Evolutionary conservation across 64 coral and sea anemone species (phyloP), one percentile per base, ranked within the genome.

Genomic region (Stylophora pistillata): DNA sequence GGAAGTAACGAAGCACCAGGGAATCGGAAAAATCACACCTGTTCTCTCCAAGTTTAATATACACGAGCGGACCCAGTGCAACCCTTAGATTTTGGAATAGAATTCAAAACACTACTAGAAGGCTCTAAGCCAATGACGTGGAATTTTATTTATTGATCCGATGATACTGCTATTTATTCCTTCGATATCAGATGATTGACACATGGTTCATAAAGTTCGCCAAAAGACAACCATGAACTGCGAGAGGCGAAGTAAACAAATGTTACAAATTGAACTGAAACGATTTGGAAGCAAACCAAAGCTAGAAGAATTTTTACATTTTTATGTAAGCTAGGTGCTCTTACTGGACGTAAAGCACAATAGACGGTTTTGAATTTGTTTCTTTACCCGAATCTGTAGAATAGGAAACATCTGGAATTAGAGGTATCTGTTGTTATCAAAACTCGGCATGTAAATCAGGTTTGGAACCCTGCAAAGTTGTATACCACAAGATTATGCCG

Each of bases 21-120:
- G 61, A 54, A 84, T 84, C 80, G 80, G 62, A 84, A 84, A 54
- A 12, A 10, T 70, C 15, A n/a, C 80, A 69, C 80, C 80, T 69
- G 80, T 84, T 81, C 1, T 15, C 17, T 68, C 12, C 11, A 21
- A 27, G 20, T 26, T 47, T 47, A 47, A 47, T 47, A 47, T 47
- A 47, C 37, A 7, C 37, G 37, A 47, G 37, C 37, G 37, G 37
- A 47, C 7, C 3, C 3, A 47, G 37, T 47, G 37, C 37, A 47
- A 3, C 7, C 37, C 37, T 47, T 47, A 47, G 37, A 3, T 47
- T 47, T 47, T 47, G 37, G 37, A 7, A 47, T 4, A 47, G 37
- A 7, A 47, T 47, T 47, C 37, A 47, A 47, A 47, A 47, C 37
- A 7, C 37, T 7, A 57, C 54, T 55, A 64, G 15, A 31, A 0